Percentiles rank a stretch among this genome's conserved stretches.
phyloP scores from a whole-genome alignment of 2,797 vertebrate species.

The Molossus alvarezi region DNA sequence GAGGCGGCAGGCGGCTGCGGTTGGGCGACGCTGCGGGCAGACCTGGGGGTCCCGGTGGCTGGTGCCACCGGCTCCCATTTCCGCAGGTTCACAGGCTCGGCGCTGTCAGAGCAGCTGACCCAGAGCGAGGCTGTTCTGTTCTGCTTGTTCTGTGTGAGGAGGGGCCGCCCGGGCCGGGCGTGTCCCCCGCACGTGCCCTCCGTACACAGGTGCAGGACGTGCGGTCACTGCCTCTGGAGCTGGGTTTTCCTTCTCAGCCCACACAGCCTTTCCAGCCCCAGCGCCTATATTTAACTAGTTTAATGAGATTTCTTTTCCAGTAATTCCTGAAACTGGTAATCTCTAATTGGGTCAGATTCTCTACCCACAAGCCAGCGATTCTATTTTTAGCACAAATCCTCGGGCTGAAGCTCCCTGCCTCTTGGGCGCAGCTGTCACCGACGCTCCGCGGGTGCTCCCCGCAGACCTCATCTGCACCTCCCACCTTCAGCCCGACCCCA shows the following conservation, averaged over 20 bases:
- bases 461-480: conserved; percentile 31
- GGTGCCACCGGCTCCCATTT: neutral
- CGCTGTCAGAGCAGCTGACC: too few relatives aligned
- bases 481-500: neutral
- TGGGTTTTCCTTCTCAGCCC: conserved; percentile 76
- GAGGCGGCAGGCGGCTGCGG: neutral
- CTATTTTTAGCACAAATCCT: conserved; percentile 89
- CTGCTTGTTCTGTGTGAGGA: neutral
- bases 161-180: neutral
- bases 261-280: conserved; percentile 76
- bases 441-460: neutral
- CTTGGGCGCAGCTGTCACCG: conserved; percentile 68
- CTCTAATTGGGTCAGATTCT: conserved; percentile 91
- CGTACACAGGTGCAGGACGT: neutral
- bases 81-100: neutral
- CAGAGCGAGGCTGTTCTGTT: neutral
- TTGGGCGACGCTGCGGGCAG: neutral
- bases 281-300: conserved; percentile 87
- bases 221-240: neutral
- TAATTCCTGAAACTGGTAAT: conserved; percentile 88
- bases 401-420: conserved; percentile 82
- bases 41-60: neutral
- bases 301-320: conserved; percentile 90
- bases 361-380: conserved; percentile 86
- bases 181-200: neutral